Percentiles rank a stretch among this genome's conserved stretches.
These are phyloP conservation scores for Phthorimaea operculella DNA, from an alignment of 1,140 invertebrate genomes.

Conservation along the genomic window DNA sequence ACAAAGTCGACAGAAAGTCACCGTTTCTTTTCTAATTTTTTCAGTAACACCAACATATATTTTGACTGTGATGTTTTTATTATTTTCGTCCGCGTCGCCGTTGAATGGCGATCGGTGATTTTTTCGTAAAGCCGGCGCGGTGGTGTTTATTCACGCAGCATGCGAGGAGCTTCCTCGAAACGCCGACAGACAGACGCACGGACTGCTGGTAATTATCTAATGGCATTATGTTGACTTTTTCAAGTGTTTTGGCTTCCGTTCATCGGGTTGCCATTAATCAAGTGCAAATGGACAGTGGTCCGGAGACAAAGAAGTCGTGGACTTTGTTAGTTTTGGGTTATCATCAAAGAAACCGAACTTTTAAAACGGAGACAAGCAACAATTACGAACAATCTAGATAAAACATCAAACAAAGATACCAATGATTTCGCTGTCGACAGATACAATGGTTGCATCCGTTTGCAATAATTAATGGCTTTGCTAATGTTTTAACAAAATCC, in stretches of 20 bases:
- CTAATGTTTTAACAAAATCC: too few relatives aligned
- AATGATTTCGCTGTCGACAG: too few relatives aligned
- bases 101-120: conserved; percentile 43
- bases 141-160: conserved; percentile 34
- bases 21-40: conserved; percentile 55
- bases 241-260: conserved; percentile 60
- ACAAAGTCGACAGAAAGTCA: conserved; percentile 60
- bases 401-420: background rate
- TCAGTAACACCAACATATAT: conserved; percentile 58
- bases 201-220: conserved; percentile 47
- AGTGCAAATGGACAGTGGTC: conserved; percentile 30
- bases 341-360: background rate
- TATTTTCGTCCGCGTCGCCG: conserved; percentile 62
- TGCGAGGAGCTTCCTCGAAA: conserved; percentile 40
- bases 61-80: conserved; percentile 68
- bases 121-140: conserved; percentile 46
- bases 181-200: conserved; percentile 43
- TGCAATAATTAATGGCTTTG: too few relatives aligned
- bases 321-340: conserved; percentile 1
- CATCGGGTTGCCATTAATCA: conserved; percentile 49
- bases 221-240: conserved; percentile 53
- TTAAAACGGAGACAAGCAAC: background rate
- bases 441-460: too few relatives aligned
- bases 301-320: conserved; percentile 19
- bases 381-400: background rate